phyloP scores from a whole-genome alignment of 2,113 vertebrate genomes.

The Neodon shergylaensis region DNA sequence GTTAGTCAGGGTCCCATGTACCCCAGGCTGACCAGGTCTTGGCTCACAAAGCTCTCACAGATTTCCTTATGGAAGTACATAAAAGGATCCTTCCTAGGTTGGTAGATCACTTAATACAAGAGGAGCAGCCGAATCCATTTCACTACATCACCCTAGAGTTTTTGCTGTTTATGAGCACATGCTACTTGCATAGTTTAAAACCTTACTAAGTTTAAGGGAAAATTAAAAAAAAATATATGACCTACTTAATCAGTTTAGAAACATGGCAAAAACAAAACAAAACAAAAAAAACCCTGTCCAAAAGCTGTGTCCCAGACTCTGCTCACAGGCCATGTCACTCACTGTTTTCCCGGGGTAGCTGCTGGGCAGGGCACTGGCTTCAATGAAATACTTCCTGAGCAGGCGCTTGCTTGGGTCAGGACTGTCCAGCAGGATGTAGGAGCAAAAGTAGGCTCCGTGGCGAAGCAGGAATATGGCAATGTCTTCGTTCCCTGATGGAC shows the following conservation, averaged over 20 bases:
- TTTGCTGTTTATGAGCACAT: not conserved
- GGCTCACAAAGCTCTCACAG: not conserved
- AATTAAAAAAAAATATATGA: not conserved
- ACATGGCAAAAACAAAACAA: not conserved
- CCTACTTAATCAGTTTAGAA: not conserved
- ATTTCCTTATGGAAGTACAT: not conserved
- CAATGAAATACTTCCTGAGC: slow-evolving; percentile 89
- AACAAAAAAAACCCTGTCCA: not conserved
- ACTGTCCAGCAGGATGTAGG: slow-evolving; percentile 95
- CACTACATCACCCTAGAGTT: not conserved
- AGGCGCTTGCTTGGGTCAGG: slow-evolving; percentile 90
- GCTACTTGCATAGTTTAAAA: not conserved
- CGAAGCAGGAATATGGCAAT: slow-evolving; percentile 93
- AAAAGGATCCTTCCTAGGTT: not conserved
- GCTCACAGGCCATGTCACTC: slow-evolving; percentile 56
- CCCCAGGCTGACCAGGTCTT: not conserved
- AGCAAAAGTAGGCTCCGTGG: slow-evolving; percentile 94
- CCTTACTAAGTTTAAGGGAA: not conserved
- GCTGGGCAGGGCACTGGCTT: slow-evolving; percentile 72
- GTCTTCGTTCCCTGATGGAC: slow-evolving; percentile 90
- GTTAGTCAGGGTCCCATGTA: not conserved
- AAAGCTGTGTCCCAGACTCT: not conserved
- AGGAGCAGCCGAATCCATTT: not conserved
- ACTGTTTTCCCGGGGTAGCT: slow-evolving; percentile 81
- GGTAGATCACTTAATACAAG: not conserved